Percentiles rank a stretch among this genome's conserved stretches.
Conservation (phyloP, 2,797 vertebrate species). For the Rhinella marina region DNA sequence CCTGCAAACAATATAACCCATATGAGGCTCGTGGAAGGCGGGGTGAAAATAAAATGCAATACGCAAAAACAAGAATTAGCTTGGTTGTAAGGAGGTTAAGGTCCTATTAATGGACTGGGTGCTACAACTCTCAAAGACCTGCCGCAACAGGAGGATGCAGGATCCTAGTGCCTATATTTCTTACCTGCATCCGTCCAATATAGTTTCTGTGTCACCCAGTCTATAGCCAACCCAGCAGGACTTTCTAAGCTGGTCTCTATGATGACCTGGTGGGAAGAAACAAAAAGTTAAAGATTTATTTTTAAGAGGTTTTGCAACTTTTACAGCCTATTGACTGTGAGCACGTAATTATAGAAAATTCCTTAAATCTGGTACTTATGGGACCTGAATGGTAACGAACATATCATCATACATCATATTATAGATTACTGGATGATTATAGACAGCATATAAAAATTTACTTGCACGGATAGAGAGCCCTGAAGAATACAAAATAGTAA, state of each 20-base stretch:
- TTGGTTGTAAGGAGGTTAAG: too few species aligned
- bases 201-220: constrained; percentile 95
- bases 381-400: background rate
- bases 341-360: background rate
- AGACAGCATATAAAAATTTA: too few species aligned
- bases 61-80: too few species aligned
- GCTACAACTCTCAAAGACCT: background rate
- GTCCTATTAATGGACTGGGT: too few species aligned
- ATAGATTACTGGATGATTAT: background rate
- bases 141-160: background rate
- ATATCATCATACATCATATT: background rate
- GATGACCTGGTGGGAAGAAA: constrained; percentile 79
- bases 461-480: too few species aligned
- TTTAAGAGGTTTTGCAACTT: background rate
- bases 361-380: background rate
- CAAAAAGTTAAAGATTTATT: background rate
- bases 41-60: too few species aligned
- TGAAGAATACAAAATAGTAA: too few species aligned
- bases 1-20: too few species aligned
- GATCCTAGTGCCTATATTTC: background rate
- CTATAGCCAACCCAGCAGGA: constrained; percentile 94
- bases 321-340: background rate
- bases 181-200: constrained; percentile 99
- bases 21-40: too few species aligned
- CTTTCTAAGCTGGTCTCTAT: constrained; percentile 97